Percentiles rank a stretch among this genome's conserved stretches.
These are phyloP conservation scores for Euzophera pinguis DNA, from an alignment of 2,888 invertebrate genomes.

Conservation along the genomic window DNA sequence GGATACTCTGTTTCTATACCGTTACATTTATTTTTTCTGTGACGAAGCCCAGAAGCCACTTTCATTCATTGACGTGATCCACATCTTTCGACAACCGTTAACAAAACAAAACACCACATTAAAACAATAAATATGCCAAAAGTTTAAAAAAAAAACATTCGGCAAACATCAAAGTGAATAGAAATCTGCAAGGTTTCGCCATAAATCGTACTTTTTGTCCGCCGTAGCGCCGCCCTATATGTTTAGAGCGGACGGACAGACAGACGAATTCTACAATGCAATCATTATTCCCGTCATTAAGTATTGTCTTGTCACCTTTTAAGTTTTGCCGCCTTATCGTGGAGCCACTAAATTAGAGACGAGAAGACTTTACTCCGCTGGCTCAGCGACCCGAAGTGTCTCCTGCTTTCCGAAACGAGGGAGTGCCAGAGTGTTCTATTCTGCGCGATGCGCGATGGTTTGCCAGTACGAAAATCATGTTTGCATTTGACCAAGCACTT, in stretches of 20 bases:
- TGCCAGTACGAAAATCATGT: too few relatives aligned
- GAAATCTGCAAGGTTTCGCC: not conserved
- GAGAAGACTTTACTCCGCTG: not conserved
- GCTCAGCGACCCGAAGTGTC: too few relatives aligned
- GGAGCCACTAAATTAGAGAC: constrained; percentile 35
- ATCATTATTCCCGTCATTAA: constrained; percentile 66
- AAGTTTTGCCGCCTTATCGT: constrained; percentile 50
- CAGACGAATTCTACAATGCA: constrained; percentile 58
- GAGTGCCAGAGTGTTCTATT: too few relatives aligned
- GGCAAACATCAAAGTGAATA: constrained; percentile 6
- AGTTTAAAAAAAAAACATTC: constrained; percentile 17
- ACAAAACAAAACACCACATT: not conserved
- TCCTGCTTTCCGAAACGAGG: too few relatives aligned
- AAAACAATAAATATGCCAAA: not conserved
- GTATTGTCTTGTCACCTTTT: constrained; percentile 68
- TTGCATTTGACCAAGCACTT: too few relatives aligned
- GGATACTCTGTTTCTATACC: too few relatives aligned
- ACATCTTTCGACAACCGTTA: not conserved
- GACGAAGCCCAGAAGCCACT: too few relatives aligned
- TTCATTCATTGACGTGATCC: not conserved
- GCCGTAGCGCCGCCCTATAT: constrained; percentile 28
- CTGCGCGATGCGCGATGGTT: too few relatives aligned
- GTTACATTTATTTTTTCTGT: too few relatives aligned
- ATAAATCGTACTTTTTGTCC: constrained; percentile 8
- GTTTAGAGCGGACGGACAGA: constrained; percentile 24